Conservation (phyloP, 2,113 vertebrate genomes). For the Regulus satrapa region DNA sequence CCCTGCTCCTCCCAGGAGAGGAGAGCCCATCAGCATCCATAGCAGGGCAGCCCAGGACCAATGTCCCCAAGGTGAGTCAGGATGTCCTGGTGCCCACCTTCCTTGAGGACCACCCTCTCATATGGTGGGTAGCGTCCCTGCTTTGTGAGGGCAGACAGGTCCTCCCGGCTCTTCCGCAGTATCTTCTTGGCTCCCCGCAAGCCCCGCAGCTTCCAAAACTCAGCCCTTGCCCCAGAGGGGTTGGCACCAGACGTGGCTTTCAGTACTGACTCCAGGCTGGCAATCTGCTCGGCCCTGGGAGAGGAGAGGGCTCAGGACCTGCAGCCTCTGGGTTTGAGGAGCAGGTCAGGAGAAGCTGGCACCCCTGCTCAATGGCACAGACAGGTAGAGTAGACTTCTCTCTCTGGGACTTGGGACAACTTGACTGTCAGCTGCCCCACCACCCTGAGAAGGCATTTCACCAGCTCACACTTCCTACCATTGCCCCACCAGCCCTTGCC, state of each 20-base stretch:
- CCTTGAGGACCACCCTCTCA: slow-evolving; percentile 87
- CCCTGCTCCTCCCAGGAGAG: neutral
- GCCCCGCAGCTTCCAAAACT: slow-evolving; percentile 96
- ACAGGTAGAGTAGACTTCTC: neutral
- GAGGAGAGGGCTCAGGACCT: neutral
- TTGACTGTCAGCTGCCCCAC: neutral
- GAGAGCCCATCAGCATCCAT: rapidly evolving
- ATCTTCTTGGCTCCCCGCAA: slow-evolving; percentile 90
- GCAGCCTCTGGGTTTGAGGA: neutral
- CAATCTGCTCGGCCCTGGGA: slow-evolving; percentile 86
- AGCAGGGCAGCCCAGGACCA: neutral
- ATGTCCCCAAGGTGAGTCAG: neutral
- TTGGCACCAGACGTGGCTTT: slow-evolving; percentile 54
- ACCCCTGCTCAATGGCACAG: rapidly evolving
- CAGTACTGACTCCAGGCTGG: slow-evolving; percentile 80
- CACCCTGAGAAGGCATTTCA: neutral
- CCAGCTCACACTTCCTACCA: rapidly evolving
- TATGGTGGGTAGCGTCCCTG: slow-evolving; percentile 93
- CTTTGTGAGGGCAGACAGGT: slow-evolving; percentile 88
- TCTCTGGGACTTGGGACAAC: neutral
- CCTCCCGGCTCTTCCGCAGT: slow-evolving; percentile 80
- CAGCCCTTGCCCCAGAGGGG: slow-evolving; percentile 77
- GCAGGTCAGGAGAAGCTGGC: neutral
- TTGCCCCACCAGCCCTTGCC: neutral
- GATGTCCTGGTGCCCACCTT: slow-evolving; percentile 75